phyloP scores from a whole-genome alignment of 2,797 vertebrate genomes.

The Parotocinclus haroldoi region DNA sequence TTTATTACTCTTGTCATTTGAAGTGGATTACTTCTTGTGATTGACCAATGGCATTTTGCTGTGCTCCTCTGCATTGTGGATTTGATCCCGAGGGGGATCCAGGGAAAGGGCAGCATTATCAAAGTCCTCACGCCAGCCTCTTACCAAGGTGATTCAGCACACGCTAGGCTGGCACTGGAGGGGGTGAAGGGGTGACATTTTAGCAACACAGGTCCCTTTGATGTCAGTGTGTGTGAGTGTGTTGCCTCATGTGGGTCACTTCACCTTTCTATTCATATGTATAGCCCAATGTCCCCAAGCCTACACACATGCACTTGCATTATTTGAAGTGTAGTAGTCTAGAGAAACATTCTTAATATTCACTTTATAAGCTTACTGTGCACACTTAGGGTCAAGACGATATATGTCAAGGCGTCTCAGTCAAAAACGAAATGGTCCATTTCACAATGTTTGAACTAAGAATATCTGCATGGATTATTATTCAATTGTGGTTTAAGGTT shows the following conservation, averaged over 20 bases:
- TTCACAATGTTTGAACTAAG: no score
- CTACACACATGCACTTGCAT: no score
- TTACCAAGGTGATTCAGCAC: conserved; percentile 45
- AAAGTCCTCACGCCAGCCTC: conserved; percentile 62
- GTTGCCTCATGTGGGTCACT: conserved; percentile 44
- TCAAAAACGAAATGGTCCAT: no score
- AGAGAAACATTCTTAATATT: not conserved
- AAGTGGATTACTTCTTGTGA: conserved; percentile 64
- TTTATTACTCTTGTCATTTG: conserved; percentile 61
- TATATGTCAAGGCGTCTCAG: no score
- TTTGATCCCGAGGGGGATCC: conserved; percentile 55
- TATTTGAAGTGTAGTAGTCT: not conserved
- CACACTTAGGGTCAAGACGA: no score
- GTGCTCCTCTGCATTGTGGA: conserved; percentile 68
- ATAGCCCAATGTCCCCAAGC: no score
- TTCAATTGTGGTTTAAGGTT: no score
- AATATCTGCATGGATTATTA: no score
- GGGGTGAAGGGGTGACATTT: conserved; percentile 69
- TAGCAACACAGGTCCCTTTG: conserved; percentile 64
- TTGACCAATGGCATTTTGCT: conserved; percentile 73
- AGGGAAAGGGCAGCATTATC: conserved; percentile 66
- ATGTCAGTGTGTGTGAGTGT: conserved; percentile 58
- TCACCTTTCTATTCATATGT: not conserved
- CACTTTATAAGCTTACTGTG: no score
- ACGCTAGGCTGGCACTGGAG: conserved; percentile 41